These are phyloP conservation scores for Pogonognathellus flavescens DNA, from an alignment of 1,140 invertebrate species.

Conservation along the genomic window DNA sequence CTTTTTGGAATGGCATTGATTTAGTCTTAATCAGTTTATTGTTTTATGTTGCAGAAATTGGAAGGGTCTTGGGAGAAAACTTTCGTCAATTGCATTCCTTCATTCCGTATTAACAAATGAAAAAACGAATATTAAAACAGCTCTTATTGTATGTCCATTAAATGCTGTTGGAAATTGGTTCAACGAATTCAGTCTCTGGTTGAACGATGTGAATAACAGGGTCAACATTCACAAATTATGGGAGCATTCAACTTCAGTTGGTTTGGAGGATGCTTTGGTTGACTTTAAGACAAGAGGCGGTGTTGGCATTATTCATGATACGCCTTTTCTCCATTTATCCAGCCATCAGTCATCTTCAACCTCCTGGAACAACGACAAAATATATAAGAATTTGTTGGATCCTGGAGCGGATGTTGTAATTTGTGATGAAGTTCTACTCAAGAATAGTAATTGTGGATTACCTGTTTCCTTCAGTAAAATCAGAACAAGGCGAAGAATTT, in stretches of 20 bases:
- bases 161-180: slow-evolving; percentile 97
- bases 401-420: slow-evolving; percentile 89
- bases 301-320: slow-evolving; percentile 94
- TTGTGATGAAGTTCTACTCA: slow-evolving; percentile 95
- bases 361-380: slow-evolving; percentile 80
- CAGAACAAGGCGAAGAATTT: slow-evolving; percentile 83
- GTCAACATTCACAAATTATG: slow-evolving; percentile 77
- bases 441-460: slow-evolving; percentile 87
- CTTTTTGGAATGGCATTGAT: too few species aligned
- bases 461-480: slow-evolving; percentile 89
- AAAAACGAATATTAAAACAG: slow-evolving; percentile 79
- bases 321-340: slow-evolving; percentile 90
- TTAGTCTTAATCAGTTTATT: too few species aligned
- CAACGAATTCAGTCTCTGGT: slow-evolving; percentile 91
- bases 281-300: slow-evolving; percentile 89
- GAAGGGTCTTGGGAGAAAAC: slow-evolving; percentile 35
- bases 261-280: slow-evolving; percentile 78
- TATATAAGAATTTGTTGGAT: slow-evolving; percentile 79
- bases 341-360: too few species aligned
- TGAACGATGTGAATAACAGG: slow-evolving; percentile 77
- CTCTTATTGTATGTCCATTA: slow-evolving; percentile 92
- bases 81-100: slow-evolving; percentile 87
- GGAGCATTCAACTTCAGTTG: slow-evolving; percentile 70
- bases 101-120: slow-evolving; percentile 86
- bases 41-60: slow-evolving; percentile 51